phyloP scores from a whole-genome alignment of 2,888 invertebrate genomes.

The Ophion slaviceki region DNA sequence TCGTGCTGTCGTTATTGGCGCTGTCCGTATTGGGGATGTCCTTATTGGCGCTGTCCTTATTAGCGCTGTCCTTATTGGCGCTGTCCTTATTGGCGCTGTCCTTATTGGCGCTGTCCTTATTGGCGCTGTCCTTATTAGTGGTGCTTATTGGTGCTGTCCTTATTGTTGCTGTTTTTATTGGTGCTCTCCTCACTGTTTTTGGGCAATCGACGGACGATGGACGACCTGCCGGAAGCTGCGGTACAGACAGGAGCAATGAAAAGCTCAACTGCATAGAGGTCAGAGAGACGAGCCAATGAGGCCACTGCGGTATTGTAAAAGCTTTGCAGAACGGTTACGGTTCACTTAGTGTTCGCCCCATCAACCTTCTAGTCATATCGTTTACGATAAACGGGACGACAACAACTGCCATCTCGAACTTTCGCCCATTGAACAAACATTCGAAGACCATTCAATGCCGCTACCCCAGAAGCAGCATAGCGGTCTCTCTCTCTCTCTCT shows the following conservation, averaged over 20 bases:
- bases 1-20: not conserved
- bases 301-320: constrained; percentile 21
- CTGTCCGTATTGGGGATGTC: not conserved
- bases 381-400: not conserved
- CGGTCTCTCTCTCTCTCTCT: not conserved
- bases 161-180: not conserved
- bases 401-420: constrained; percentile 46
- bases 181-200: not conserved
- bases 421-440: constrained; percentile 51
- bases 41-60: not conserved
- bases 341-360: constrained; percentile 28
- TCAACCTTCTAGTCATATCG: constrained; percentile 30
- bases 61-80: not conserved
- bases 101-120: not conserved
- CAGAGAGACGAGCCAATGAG: constrained; percentile 14
- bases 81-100: not conserved
- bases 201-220: constrained; percentile 35
- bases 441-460: constrained; percentile 37
- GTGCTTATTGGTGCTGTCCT: not conserved
- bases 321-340: constrained; percentile 32
- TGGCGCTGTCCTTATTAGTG: not conserved
- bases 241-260: constrained; percentile 32
- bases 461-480: not conserved
- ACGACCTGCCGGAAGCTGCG: constrained; percentile 17
- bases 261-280: constrained; percentile 21